phyloP scores from a whole-genome alignment of 2,797 vertebrate species.

The Lepidocolaptes lacrymiger region DNA sequence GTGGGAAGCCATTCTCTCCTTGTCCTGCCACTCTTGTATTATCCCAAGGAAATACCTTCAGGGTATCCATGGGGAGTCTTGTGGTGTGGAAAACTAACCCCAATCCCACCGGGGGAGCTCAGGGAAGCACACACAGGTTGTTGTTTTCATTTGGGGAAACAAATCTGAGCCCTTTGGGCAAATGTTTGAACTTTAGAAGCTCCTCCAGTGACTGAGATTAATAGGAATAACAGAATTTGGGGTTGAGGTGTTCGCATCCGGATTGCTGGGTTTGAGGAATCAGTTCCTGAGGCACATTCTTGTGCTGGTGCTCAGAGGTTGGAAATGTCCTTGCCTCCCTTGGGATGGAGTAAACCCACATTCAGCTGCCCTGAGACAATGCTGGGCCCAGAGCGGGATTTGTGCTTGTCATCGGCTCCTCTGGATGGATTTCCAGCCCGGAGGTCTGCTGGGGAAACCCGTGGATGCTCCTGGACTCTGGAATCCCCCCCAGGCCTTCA shows the following conservation, averaged over 20 bases:
- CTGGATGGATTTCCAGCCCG: background rate
- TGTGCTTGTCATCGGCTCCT: background rate
- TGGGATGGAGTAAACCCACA: background rate
- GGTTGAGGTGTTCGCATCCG: fast-evolving
- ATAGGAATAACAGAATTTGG: background rate
- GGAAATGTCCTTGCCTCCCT: background rate
- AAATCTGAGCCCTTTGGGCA: background rate
- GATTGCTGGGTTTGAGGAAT: background rate
- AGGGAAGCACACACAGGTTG: fast-evolving
- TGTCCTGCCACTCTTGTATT: background rate
- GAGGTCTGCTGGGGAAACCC: background rate
- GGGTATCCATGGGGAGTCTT: background rate
- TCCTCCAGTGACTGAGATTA: background rate
- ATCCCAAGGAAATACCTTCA: background rate
- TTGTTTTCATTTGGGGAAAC: background rate
- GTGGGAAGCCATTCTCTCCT: background rate
- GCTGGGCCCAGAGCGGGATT: background rate
- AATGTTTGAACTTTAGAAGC: background rate
- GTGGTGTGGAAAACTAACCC: background rate
- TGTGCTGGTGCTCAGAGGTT: background rate
- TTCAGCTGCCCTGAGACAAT: background rate
- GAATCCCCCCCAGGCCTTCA: too few relatives aligned
- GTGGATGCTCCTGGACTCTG: background rate
- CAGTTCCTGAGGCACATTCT: background rate
- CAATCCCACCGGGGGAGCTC: background rate